These are phyloP conservation scores for Oreotrochilus melanogaster DNA, from an alignment of 2,113 vertebrate genomes.

Conservation along the genomic window DNA sequence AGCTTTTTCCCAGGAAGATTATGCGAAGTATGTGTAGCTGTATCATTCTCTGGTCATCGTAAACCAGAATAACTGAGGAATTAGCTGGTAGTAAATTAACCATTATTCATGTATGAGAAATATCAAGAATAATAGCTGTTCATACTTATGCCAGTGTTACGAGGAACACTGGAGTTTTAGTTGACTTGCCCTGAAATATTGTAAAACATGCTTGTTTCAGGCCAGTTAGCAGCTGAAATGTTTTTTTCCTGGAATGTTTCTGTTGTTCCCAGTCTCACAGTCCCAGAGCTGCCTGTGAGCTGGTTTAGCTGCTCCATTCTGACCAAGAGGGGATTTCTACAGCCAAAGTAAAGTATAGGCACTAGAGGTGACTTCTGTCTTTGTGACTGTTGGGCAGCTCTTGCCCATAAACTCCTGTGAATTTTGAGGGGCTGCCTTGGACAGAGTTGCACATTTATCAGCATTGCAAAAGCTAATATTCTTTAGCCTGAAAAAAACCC, in stretches of 20 bases:
- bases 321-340: neutral
- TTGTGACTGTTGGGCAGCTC: neutral
- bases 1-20: neutral
- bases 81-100: conserved; percentile 26
- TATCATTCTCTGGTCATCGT: neutral
- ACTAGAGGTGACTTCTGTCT: neutral
- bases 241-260: neutral
- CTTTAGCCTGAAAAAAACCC: neutral
- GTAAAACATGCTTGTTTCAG: conserved; percentile 15
- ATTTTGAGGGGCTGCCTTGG: neutral
- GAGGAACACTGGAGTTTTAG: neutral
- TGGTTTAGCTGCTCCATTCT: neutral
- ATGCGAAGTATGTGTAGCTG: neutral
- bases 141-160: neutral
- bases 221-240: neutral
- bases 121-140: neutral
- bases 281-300: neutral
- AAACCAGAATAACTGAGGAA: conserved; percentile 7
- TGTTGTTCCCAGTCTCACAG: neutral
- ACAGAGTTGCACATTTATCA: neutral
- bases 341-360: neutral
- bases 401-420: neutral
- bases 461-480: neutral
- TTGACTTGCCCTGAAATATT: neutral
- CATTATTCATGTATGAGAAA: neutral